These are phyloP conservation scores for Drosophila arizonae DNA, from an alignment of 1,140 invertebrate species.

Conservation along the genomic window DNA sequence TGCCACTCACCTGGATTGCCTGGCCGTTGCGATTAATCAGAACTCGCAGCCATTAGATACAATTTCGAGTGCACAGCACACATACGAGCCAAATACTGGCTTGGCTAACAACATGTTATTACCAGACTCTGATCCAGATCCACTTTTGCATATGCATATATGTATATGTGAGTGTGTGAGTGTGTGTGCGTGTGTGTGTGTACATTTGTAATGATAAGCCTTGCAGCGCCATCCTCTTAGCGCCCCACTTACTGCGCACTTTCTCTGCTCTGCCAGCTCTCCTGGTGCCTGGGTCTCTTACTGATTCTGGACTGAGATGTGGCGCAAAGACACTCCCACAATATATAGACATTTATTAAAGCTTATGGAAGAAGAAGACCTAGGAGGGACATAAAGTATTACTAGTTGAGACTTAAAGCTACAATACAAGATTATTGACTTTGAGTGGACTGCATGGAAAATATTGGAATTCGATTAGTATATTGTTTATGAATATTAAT, in stretches of 20 bases:
- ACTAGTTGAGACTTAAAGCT: too few species aligned
- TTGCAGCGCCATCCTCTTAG: slow-evolving; percentile 8
- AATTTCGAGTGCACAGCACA: slow-evolving; percentile 24
- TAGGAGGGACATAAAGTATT: too few species aligned
- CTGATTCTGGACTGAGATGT: slow-evolving; percentile 13
- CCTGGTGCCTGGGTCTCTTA: neutral
- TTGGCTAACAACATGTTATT: slow-evolving; percentile 53
- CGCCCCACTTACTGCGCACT: slow-evolving; percentile 38
- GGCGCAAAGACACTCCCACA: slow-evolving; percentile 26
- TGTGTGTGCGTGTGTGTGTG: slow-evolving; percentile 21
- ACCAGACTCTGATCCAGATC: slow-evolving; percentile 38
- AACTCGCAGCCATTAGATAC: slow-evolving; percentile 58
- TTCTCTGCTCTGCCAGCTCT: slow-evolving; percentile 36
- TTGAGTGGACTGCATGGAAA: too few species aligned
- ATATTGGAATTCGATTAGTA: too few species aligned
- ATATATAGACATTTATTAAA: neutral
- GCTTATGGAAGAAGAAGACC: too few species aligned
- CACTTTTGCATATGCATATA: slow-evolving; percentile 21
- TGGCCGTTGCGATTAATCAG: slow-evolving; percentile 61
- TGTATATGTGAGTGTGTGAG: neutral
- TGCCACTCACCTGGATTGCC: slow-evolving; percentile 30
- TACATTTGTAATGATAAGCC: slow-evolving; percentile 61
- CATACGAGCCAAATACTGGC: neutral
- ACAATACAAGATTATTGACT: too few species aligned
- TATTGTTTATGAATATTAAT: too few species aligned